Percentiles rank a stretch among this genome's conserved stretches.
Conservation (phyloP, 2,797 vertebrate genomes). For the Phrynocephalus forsythii region DNA sequence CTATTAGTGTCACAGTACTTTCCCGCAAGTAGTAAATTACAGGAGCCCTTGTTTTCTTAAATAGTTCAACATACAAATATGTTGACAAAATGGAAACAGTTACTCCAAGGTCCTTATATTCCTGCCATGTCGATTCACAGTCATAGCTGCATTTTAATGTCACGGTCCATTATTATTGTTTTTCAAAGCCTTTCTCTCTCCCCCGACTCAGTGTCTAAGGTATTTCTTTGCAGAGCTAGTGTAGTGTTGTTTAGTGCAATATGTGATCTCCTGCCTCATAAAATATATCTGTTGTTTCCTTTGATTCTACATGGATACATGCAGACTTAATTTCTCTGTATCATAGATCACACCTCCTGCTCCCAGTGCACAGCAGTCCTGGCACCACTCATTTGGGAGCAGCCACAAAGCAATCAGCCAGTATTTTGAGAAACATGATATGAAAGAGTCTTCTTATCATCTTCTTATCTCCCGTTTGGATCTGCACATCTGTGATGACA, state of each 20-base stretch:
- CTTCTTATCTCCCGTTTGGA: slow-evolving; percentile 95
- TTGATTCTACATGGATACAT: background rate
- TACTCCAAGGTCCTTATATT: background rate
- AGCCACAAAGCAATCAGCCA: slow-evolving; percentile 83
- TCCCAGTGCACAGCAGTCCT: slow-evolving; percentile 86
- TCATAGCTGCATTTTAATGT: background rate
- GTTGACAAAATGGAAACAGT: background rate
- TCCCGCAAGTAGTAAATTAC: background rate
- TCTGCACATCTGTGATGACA: slow-evolving; percentile 96
- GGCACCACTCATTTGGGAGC: slow-evolving; percentile 83
- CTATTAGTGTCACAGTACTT: background rate
- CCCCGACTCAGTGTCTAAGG: background rate
- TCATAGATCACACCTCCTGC: slow-evolving; percentile 87
- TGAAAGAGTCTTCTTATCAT: slow-evolving; percentile 98
- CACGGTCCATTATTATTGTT: background rate
- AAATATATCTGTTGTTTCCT: background rate
- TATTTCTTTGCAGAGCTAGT: background rate
- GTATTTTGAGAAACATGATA: slow-evolving; percentile 92
- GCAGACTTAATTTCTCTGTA: slow-evolving; percentile 2
- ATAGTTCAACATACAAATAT: background rate
- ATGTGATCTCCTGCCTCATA: background rate
- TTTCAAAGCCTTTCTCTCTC: background rate
- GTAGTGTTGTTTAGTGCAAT: background rate
- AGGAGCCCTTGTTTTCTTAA: background rate
- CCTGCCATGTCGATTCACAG: background rate